Conservation (phyloP, 2,113 vertebrate genomes). For the Morphnarchus princeps region DNA sequence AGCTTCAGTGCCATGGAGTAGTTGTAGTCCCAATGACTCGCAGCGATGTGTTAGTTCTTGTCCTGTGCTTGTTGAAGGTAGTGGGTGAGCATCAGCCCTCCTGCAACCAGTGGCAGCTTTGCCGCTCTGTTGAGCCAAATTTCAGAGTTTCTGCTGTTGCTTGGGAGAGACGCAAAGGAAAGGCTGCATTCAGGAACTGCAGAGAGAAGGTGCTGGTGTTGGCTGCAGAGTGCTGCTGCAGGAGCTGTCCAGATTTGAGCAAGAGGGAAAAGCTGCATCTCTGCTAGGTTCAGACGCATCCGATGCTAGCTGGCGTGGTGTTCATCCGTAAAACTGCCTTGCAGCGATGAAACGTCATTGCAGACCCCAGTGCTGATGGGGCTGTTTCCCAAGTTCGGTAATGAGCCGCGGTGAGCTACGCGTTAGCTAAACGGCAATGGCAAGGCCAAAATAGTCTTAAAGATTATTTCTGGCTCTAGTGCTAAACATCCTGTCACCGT, state of each 20-base stretch:
- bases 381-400: neutral
- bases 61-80: neutral
- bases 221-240: no score
- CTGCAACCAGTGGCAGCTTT: neutral
- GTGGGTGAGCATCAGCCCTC: neutral
- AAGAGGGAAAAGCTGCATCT: neutral
- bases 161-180: neutral
- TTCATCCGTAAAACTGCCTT: neutral
- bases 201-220: neutral
- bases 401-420: neutral
- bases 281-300: neutral
- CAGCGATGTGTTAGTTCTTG: neutral
- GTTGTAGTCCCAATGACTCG: neutral
- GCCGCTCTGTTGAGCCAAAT: rapidly evolving
- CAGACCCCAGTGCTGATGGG: no score
- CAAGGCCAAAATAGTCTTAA: neutral
- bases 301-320: neutral
- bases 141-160: neutral
- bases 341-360: no score
- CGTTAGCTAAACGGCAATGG: neutral
- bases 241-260: neutral
- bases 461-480: neutral
- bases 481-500: neutral
- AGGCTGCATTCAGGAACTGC: neutral
- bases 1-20: neutral